Base-by-base conservation (phyloP, 2,113 vertebrate genomes). In the Istiophorus platypterus region DNA sequence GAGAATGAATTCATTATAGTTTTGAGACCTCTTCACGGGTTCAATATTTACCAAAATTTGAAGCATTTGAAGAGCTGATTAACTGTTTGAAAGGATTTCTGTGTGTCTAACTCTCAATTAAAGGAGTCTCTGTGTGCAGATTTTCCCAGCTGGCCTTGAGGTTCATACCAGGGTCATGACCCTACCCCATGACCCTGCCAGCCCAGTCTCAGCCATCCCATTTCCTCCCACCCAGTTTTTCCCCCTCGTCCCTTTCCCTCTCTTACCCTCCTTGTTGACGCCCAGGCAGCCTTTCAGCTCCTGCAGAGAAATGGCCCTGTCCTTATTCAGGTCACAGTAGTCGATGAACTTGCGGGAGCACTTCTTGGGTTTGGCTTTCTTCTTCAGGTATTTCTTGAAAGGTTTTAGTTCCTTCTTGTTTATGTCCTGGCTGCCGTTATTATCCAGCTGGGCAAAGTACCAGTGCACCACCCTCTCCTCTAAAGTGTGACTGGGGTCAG, bases 321-420 rank as follows among this genome's bases (percentile, higher is more conserved):
- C 97, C 90, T 97, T 98, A 91, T 99, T 99, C 87, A 99, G 95
- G 94, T 99, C 98, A 61, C 98, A 99, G 95, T 99, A 99, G 95
- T 99, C 98, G 0, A 94, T 96, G 93, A 99, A 99, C 74, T 96
- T 97, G 78, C 98, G 97, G 61, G 96, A 96, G 6, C 98, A 99
- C 92, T 98, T 97, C 95, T 98, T 99, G 87, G 98, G 98, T 87
- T 98, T 99, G 89, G 98, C 97, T 96, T 99, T 99, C 95, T 98
- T 99, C 96, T 99, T 99, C 73, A 99, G 96, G 0, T 99, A 99
- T 76, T 96, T 96, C 91, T 99, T 99, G 88, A 99, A 98, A 18
- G 97, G 98, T 85, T 99, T 99, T 81, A 98, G 95, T 87, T 99
- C 98, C 72, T 97, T 95, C 91, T 99, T 99, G 95, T 96, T 98